These are phyloP conservation scores for Gnathonemus echidnorhynchus DNA, from an alignment of 2,113 vertebrate species.

Conservation along the genomic window DNA sequence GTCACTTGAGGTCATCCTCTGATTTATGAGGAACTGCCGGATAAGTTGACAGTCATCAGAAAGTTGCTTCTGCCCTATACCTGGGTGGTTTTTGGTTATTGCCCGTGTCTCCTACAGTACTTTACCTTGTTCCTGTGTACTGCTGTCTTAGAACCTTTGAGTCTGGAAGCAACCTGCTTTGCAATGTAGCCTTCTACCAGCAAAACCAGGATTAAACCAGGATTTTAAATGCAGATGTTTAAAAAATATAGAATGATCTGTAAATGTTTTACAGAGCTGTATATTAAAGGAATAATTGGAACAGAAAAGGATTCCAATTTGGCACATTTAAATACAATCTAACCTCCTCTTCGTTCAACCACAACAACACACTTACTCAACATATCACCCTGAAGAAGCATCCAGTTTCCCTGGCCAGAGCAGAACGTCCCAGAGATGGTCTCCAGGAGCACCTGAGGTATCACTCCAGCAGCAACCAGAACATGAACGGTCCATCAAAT, in stretches of 20 bases:
- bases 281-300: neutral
- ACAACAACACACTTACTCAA: neutral
- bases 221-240: neutral
- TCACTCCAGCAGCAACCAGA: slow-evolving; percentile 14
- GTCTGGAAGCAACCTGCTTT: neutral
- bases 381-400: neutral
- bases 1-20: neutral
- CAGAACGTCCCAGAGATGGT: slow-evolving; percentile 9
- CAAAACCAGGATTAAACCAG: neutral
- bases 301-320: neutral
- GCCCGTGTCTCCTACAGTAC: neutral
- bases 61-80: neutral
- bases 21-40: neutral
- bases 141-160: neutral
- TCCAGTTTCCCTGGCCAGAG: neutral
- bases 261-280: neutral
- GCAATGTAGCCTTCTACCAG: neutral
- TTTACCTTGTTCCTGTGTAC: neutral
- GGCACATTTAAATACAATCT: neutral
- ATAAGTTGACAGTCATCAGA: neutral
- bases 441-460: slow-evolving; percentile 13
- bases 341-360: neutral
- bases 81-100: neutral
- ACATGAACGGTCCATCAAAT: slow-evolving; percentile 30
- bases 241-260: neutral